phyloP scores from a whole-genome alignment of 2,888 invertebrate species.

The Oligia fasciuncula region DNA sequence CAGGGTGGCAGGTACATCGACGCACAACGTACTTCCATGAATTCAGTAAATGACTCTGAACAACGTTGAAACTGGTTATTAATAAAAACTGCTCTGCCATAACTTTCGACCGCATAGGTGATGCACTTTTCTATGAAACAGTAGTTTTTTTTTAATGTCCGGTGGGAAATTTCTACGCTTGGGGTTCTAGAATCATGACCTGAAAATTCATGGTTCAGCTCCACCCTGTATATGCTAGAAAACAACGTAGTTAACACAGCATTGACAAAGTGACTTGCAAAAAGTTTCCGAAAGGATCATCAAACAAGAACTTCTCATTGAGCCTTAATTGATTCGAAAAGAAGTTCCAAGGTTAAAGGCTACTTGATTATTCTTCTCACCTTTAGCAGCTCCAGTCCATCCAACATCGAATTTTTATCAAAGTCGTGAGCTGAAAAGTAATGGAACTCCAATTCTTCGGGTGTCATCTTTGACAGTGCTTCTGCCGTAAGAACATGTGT shows the following conservation, averaged over 20 bases:
- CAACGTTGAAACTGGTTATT: background rate
- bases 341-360: background rate
- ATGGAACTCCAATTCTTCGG: constrained; percentile 95
- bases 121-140: background rate
- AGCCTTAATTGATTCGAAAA: background rate
- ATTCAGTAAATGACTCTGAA: background rate
- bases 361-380: constrained; percentile 68
- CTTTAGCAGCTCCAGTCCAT: constrained; percentile 96
- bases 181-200: background rate
- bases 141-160: background rate
- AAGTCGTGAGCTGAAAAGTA: constrained; percentile 97
- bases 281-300: background rate
- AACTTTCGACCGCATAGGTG: background rate
- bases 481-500: constrained; percentile 91
- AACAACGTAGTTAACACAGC: background rate
- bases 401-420: constrained; percentile 96
- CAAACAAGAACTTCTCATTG: background rate
- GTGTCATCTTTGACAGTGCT: constrained; percentile 93
- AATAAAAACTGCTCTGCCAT: background rate
- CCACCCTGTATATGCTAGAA: too few species aligned
- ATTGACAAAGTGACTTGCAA: background rate
- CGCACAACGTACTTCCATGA: background rate
- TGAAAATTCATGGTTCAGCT: background rate
- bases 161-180: background rate
- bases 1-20: background rate